Evolutionary conservation across 2,113 vertebrate species (phyloP).

Genomic region (Cranoglanis bouderius): DNA sequence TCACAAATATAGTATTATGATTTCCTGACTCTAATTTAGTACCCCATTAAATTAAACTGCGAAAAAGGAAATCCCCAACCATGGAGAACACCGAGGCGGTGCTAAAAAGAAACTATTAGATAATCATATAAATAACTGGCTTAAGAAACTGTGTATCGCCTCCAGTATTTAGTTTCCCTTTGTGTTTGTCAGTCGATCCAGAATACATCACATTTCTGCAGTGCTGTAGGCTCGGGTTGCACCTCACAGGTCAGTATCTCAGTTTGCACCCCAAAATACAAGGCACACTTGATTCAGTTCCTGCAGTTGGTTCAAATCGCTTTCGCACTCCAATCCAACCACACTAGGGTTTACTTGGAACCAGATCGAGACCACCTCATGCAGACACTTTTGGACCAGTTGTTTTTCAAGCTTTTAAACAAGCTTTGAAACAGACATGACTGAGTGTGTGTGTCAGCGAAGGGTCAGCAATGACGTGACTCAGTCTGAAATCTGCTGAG

Average conservation of each 20-base stretch:
- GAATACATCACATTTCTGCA: not conserved
- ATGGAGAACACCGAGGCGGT: no score
- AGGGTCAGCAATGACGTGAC: not conserved
- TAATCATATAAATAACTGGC: not conserved
- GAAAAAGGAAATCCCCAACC: no score
- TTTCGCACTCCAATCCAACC: not conserved
- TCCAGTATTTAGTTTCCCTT: not conserved
- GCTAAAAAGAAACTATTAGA: no score
- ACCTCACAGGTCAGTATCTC: not conserved
- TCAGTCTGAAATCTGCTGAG: not conserved
- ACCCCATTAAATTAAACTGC: no score
- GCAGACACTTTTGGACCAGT: no score
- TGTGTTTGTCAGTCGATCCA: not conserved
- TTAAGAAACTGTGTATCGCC: not conserved
- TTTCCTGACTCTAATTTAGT: no score
- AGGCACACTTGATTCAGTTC: not conserved
- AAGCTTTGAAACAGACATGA: not conserved
- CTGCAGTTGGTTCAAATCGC: not conserved
- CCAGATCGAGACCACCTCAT: no score
- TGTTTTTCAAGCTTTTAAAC: not conserved
- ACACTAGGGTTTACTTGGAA: not conserved
- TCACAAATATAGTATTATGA: no score
- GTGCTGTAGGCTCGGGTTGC: not conserved
- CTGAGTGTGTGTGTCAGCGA: not conserved
- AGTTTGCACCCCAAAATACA: not conserved